A percentile compares a stretch with the other conserved stretches of the same genome.
Evolutionary conservation across 2,113 vertebrate genomes (phyloP).

Genomic region (Theristicus caerulescens): DNA sequence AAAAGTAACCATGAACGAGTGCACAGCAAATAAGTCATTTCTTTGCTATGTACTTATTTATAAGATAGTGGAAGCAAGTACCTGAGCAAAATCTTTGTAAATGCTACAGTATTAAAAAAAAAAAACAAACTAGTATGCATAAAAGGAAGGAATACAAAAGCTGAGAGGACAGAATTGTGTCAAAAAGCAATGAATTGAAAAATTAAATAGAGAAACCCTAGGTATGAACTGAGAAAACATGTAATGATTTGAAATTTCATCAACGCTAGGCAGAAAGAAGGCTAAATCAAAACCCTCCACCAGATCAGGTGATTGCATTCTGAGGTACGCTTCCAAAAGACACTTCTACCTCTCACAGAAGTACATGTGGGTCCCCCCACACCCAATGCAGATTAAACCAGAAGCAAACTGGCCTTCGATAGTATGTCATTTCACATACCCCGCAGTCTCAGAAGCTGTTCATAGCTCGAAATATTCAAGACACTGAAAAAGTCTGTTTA

Average conservation of each 20-base stretch:
- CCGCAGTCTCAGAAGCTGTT: not conserved
- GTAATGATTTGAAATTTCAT: not conserved
- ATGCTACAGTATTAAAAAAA: not conserved
- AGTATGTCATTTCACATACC: not conserved
- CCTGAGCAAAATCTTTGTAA: not conserved
- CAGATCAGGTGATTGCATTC: not conserved
- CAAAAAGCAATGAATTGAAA: not conserved
- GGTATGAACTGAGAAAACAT: not conserved
- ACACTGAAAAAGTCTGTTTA: not conserved
- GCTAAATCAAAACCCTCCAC: not conserved
- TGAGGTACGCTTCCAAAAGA: not conserved
- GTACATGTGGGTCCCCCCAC: fast-evolving
- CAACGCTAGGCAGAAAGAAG: not conserved
- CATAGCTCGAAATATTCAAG: not conserved
- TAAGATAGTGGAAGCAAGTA: not conserved
- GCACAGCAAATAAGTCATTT: not conserved
- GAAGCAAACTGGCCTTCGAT: not conserved
- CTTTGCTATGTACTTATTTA: not conserved
- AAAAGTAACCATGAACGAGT: not conserved
- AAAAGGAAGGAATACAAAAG: not conserved
- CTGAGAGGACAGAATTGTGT: not conserved
- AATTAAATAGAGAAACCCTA: not conserved
- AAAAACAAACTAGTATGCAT: no score
- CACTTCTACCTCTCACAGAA: not conserved
- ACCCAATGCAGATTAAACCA: not conserved